These are phyloP conservation scores for Conopomorpha cramerella DNA, from an alignment of 1,140 invertebrate species.

Conservation along the genomic window DNA sequence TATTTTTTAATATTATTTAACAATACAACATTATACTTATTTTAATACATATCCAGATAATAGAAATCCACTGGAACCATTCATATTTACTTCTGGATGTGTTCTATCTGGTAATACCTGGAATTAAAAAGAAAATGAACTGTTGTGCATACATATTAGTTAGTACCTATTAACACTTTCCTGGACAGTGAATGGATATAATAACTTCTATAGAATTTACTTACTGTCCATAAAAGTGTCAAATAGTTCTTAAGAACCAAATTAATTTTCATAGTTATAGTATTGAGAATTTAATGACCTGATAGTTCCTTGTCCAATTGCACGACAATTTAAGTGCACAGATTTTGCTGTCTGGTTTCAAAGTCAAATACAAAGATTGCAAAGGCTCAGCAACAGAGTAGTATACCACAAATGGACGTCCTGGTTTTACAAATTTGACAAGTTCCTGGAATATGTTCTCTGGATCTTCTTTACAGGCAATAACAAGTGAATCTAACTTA, in stretches of 20 bases:
- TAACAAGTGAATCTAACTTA: slow-evolving; percentile 78
- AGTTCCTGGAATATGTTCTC: slow-evolving; percentile 74
- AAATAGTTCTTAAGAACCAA: no score
- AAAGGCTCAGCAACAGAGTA: slow-evolving; percentile 79
- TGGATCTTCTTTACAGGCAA: slow-evolving; percentile 85
- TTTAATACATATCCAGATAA: slow-evolving; percentile 49
- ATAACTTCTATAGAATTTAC: no score
- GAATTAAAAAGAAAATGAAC: slow-evolving; percentile 19
- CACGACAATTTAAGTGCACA: slow-evolving; percentile 78
- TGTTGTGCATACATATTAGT: no score
- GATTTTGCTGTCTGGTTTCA: slow-evolving; percentile 73
- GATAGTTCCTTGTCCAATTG: slow-evolving; percentile 88
- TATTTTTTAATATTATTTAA: neutral
- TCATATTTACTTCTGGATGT: slow-evolving; percentile 54
- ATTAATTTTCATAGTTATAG: no score
- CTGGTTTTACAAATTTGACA: slow-evolving; percentile 75
- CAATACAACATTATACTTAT: slow-evolving; percentile 13
- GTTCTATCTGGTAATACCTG: slow-evolving; percentile 53
- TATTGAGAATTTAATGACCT: no score
- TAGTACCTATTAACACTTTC: no score
- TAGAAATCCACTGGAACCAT: slow-evolving; percentile 48
- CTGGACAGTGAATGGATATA: no score
- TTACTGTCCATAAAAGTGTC: no score
- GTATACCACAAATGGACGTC: slow-evolving; percentile 85
- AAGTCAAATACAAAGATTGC: slow-evolving; percentile 75